Evolutionary conservation across 2,113 vertebrate species (phyloP), one percentile per base, ranked within the genome.

Genomic region (Ranitomeya imitator): DNA sequence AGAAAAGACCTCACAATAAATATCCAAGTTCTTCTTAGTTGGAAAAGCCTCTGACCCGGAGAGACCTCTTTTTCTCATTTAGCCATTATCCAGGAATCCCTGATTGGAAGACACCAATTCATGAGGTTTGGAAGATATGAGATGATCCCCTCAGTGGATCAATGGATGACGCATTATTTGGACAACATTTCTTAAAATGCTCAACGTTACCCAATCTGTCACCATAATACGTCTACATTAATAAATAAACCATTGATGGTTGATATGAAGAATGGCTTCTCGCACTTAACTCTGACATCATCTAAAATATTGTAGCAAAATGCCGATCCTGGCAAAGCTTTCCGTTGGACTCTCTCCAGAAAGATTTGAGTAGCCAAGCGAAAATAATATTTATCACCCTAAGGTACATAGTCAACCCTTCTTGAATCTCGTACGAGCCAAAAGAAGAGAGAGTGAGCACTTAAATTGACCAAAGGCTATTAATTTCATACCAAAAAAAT

Each of bases 381-480:
- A 78, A 76, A 79, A 55, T 54, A 77, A 79, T 86, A 86, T 86
- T 86, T 86, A 86, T 79, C 65, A 86, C 85, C 74, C 45, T n/a
- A 12, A 79, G 45, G 74, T 63, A 23, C 37, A 61, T 77, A 11
- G 65, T 86, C 85, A 65, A 54, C 59, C 85, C n/a, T 37, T 74
- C 45, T 31, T 63, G 60, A 60, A 65, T 65, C 16, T 45, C 65
- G 6, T 65, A 60, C 10, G 21, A 37, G 73, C 73, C 59, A 51
- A 26, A 60, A 67, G 1, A 15, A 55, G n/a, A 86, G 21, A 79
- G 57, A 55, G 15, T 79, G 21, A 79, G 73, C 73, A 78, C 57
- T 86, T 60, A 61, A 86, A 86, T 86, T 86, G 79, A 86, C 60
- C 57, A 74, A 45, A 69, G 23, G 16, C 74, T 65, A 86, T 86